These are phyloP conservation scores for Psittacula derbiana DNA, from an alignment of 2,797 vertebrate species.

Conservation along the genomic window DNA sequence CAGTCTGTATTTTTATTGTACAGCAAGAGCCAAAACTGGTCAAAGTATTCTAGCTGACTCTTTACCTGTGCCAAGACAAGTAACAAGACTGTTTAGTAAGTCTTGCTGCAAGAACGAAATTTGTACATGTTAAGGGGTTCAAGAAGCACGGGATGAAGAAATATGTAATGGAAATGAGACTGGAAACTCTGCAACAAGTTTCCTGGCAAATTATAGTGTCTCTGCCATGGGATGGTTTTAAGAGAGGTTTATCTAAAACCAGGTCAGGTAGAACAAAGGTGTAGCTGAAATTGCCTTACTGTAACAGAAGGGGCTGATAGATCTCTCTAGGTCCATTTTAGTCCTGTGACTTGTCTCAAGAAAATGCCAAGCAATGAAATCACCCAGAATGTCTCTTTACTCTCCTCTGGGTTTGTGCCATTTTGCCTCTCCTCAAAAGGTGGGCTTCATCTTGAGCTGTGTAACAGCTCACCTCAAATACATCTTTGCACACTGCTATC, in stretches of 20 bases:
- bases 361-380: neutral
- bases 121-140: accelerated
- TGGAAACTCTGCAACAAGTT: neutral
- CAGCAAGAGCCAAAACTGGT: neutral
- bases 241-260: neutral
- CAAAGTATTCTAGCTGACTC: neutral
- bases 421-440: neutral
- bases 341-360: neutral
- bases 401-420: neutral
- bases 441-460: neutral
- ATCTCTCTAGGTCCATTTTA: neutral
- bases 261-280: neutral
- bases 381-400: neutral
- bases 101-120: neutral
- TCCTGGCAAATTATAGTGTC: neutral
- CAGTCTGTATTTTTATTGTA: neutral
- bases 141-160: neutral
- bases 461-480: neutral
- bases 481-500: neutral
- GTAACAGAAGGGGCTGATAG: neutral
- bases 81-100: neutral
- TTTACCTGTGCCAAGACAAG: neutral
- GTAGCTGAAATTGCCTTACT: neutral
- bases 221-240: neutral
- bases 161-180: neutral